A percentile compares a stretch with the other conserved stretches of the same genome.
Evolutionary conservation across 2,888 invertebrate species (phyloP).

Genomic region (Sympetrum striolatum): DNA sequence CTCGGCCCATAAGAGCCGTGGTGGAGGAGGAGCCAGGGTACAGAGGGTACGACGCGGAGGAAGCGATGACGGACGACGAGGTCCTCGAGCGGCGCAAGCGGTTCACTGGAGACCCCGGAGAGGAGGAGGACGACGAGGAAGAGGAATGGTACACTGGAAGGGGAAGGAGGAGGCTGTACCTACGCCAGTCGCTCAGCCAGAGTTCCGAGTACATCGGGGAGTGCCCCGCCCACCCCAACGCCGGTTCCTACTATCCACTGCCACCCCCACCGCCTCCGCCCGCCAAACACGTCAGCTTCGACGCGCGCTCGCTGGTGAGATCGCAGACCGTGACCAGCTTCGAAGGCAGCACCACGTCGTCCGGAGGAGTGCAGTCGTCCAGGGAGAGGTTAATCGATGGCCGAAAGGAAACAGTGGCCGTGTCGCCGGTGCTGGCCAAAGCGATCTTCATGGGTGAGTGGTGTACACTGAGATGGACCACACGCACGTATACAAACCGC

Average conservation of each 20-base stretch:
- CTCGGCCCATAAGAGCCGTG: conserved; percentile 54
- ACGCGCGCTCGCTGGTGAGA: conserved; percentile 65
- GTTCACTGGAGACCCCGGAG: conserved; percentile 12
- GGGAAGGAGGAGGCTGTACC: conserved; percentile 8
- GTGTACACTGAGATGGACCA: too few species aligned
- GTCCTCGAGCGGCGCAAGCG: not conserved
- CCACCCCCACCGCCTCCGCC: conserved; percentile 51
- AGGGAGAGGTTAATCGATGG: conserved; percentile 77
- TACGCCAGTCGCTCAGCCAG: conserved; percentile 28
- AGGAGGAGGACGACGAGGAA: conserved; percentile 32
- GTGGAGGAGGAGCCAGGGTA: conserved; percentile 48
- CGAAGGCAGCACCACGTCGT: conserved; percentile 66
- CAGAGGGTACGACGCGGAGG: conserved; percentile 55
- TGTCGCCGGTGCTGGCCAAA: conserved; percentile 63
- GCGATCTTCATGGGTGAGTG: conserved; percentile 66
- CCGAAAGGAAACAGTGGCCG: conserved; percentile 62
- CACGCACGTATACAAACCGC: too few species aligned
- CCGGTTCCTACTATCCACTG: conserved; percentile 51
- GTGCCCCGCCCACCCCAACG: conserved; percentile 54
- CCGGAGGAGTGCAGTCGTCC: conserved; percentile 15
- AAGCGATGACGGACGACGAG: conserved; percentile 6
- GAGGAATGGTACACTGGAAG: conserved; percentile 35
- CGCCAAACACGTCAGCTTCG: conserved; percentile 84
- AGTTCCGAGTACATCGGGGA: conserved; percentile 57
- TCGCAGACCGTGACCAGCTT: conserved; percentile 87